phyloP scores from a whole-genome alignment of 2,113 vertebrate genomes.

The Hipposideros armiger region DNA sequence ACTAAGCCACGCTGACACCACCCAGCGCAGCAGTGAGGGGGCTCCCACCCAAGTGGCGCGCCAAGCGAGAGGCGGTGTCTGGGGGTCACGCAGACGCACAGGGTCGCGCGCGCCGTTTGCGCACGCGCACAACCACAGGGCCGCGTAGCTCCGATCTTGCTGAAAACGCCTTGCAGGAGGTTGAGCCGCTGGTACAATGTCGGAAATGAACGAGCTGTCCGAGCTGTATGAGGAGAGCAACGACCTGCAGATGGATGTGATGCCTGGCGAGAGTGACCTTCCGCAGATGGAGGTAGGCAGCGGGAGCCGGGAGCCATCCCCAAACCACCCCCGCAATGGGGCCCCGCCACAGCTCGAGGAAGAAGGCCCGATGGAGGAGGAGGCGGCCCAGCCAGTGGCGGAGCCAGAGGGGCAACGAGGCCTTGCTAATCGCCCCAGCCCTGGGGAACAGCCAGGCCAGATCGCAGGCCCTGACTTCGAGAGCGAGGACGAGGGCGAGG shows the following conservation, averaged over 20 bases:
- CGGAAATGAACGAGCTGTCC: conserved; percentile 71
- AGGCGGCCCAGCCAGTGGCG: conserved; percentile 64
- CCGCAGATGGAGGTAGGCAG: conserved; percentile 81
- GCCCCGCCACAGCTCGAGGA: conserved; percentile 61
- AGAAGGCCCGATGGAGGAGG: conserved; percentile 79
- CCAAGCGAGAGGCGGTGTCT: neutral
- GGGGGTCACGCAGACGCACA: conserved; percentile 1
- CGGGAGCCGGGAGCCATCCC: conserved; percentile 56
- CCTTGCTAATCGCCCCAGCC: conserved; percentile 31
- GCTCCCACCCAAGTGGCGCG: rapidly evolving
- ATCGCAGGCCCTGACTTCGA: conserved; percentile 24
- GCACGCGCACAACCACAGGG: neutral
- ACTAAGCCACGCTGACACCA: rapidly evolving
- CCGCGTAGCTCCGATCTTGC: neutral
- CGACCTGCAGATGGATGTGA: conserved; percentile 79
- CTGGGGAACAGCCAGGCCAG: conserved; percentile 13
- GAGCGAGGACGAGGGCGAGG: conserved; percentile 76
- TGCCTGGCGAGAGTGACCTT: conserved; percentile 66
- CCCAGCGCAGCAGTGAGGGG: rapidly evolving
- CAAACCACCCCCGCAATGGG: neutral
- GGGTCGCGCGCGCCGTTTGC: neutral
- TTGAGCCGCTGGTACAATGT: neutral
- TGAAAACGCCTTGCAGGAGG: neutral
- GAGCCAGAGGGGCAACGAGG: neutral
- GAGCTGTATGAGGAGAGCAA: conserved; percentile 76